Conservation (phyloP, 2,113 vertebrate genomes). For the Ariopsis seemanni region DNA sequence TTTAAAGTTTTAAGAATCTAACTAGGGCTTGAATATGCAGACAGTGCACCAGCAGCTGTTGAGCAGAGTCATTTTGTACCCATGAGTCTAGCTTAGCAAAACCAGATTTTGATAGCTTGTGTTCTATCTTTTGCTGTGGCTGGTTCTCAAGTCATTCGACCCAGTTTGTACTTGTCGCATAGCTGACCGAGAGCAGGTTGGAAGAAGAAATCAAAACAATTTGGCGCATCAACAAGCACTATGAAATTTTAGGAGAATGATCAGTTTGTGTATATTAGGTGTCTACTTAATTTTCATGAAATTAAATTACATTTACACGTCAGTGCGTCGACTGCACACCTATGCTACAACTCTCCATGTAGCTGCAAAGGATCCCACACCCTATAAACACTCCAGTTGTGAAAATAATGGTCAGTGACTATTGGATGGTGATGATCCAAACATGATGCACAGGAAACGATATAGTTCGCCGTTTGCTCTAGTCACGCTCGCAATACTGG, state of each 20-base stretch:
- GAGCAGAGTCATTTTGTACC: not conserved
- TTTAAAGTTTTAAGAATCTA: not conserved
- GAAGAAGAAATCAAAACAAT: not conserved
- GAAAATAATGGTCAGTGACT: constrained; percentile 5
- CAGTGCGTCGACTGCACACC: not conserved
- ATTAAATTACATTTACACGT: not conserved
- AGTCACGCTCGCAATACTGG: not conserved
- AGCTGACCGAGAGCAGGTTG: not conserved
- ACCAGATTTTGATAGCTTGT: not conserved
- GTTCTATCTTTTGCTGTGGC: not conserved
- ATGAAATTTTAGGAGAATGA: not conserved
- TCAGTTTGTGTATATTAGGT: not conserved
- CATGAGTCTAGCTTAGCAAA: not conserved
- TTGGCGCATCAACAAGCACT: not conserved
- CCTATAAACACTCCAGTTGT: not conserved
- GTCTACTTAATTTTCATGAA: not conserved
- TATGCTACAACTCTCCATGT: constrained; percentile 3
- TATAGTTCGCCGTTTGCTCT: constrained; percentile 22
- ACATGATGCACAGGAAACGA: constrained; percentile 19
- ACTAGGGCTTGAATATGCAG: not conserved
- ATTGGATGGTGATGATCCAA: constrained; percentile 23
- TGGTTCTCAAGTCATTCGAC: not conserved
- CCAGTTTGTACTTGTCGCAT: not conserved
- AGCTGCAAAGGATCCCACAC: constrained; percentile 13
- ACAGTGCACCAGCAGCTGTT: not conserved